Conservation (phyloP, 2,797 vertebrate genomes). For the Botia almorhae region DNA sequence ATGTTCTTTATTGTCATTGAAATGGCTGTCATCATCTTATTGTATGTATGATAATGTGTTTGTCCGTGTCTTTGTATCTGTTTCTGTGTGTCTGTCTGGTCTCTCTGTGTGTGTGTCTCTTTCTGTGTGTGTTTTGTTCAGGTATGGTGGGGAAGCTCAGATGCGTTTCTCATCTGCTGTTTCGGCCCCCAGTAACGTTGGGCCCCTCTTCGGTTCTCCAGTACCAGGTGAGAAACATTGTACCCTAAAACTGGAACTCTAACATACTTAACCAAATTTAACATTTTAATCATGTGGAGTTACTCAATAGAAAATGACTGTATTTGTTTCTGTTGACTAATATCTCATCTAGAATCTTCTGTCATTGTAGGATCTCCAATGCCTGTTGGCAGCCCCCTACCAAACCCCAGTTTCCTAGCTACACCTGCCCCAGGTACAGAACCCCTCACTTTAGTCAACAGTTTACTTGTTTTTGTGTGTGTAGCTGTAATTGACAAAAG, state of each 20-base stretch:
- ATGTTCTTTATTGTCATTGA: neutral
- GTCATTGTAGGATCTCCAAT: conserved; percentile 74
- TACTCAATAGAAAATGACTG: conserved; percentile 39
- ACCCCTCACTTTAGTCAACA: neutral
- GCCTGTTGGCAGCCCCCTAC: conserved; percentile 69
- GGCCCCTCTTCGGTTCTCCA: conserved; percentile 86
- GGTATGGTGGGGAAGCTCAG: conserved; percentile 97
- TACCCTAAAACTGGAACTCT: neutral
- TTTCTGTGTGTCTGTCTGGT: too few relatives aligned
- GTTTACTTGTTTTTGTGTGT: neutral
- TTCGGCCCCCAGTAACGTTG: conserved; percentile 83
- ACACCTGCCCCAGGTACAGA: conserved; percentile 77
- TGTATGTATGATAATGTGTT: neutral
- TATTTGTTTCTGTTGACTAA: conserved; percentile 33
- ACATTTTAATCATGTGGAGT: neutral
- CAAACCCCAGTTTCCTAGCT: conserved; percentile 74
- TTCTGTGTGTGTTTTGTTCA: conserved; percentile 54
- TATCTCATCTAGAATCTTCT: conserved; percentile 37
- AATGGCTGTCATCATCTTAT: neutral
- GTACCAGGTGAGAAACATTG: conserved; percentile 69
- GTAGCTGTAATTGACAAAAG: neutral
- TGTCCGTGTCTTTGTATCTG: too few relatives aligned
- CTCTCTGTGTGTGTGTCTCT: neutral
- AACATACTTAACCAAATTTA: neutral
- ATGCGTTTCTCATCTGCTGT: conserved; percentile 90